Evolutionary conservation across 2,888 invertebrate species (phyloP).

Genomic region (Brachyptera risi): DNA sequence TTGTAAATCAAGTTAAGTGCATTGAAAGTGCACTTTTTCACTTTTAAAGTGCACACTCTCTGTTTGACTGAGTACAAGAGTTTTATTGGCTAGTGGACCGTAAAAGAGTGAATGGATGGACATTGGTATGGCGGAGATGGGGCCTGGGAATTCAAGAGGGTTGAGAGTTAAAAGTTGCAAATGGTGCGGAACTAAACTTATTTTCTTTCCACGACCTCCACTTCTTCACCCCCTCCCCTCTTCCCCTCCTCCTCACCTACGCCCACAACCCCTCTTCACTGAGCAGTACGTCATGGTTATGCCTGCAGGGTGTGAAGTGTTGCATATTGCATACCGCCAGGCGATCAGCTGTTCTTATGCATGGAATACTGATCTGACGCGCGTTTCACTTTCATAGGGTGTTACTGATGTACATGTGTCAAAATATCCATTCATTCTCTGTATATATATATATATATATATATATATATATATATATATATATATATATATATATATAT

Average conservation of each 20-base stretch:
- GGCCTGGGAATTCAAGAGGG: conserved; percentile 5
- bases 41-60: conserved; percentile 5
- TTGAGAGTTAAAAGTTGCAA: conserved; percentile 28
- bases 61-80: conserved; percentile 4
- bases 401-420: not conserved
- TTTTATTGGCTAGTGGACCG: conserved; percentile 15
- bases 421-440: too few species aligned
- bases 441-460: too few species aligned
- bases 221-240: not conserved
- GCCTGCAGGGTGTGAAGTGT: conserved; percentile 21
- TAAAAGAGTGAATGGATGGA: conserved; percentile 25
- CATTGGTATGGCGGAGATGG: conserved; percentile 17
- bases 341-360: conserved; percentile 18
- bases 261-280: not conserved
- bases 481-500: too few species aligned
- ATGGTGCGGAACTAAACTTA: conserved; percentile 27
- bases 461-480: too few species aligned
- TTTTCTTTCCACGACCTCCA: conserved; percentile 13
- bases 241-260: not conserved
- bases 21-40: conserved; percentile 12
- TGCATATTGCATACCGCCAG: conserved; percentile 18
- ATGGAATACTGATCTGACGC: conserved; percentile 14
- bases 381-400: not conserved
- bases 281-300: conserved; percentile 12
- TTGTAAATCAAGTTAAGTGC: conserved; percentile 14